Conservation (phyloP, 2,797 vertebrate genomes). For the Myiotriccus ornatus region DNA sequence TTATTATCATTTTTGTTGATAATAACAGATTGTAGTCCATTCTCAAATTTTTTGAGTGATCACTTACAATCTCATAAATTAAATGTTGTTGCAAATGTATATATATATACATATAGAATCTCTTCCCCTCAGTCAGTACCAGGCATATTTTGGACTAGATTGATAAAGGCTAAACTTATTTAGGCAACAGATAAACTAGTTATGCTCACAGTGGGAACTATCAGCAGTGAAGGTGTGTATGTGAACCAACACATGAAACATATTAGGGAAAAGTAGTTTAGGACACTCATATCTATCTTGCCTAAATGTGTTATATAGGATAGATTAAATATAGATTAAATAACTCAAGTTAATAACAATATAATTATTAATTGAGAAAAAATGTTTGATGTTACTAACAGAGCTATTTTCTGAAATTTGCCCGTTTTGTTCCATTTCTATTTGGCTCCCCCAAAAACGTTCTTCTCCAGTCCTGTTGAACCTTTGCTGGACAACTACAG, state of each 20-base stretch:
- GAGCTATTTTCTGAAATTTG: background rate
- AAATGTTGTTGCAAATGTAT: background rate
- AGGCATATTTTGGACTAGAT: background rate
- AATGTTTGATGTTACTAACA: background rate
- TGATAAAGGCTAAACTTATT: background rate
- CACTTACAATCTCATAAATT: background rate
- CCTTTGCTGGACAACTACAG: background rate
- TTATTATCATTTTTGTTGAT: background rate
- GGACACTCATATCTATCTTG: background rate
- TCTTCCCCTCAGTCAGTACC: accelerated
- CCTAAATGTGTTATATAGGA: background rate
- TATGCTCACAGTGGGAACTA: background rate
- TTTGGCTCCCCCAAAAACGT: background rate
- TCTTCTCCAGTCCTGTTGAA: background rate
- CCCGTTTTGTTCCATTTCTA: background rate
- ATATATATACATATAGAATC: background rate
- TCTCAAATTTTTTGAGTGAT: background rate
- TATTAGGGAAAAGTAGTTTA: background rate
- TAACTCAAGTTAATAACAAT: background rate
- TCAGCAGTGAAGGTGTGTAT: background rate
- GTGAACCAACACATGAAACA: background rate
- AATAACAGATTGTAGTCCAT: background rate
- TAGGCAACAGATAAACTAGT: background rate
- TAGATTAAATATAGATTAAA: background rate
- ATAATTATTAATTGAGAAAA: background rate